Conservation (phyloP, 2,797 vertebrate genomes). For the Acanthurus tractus region DNA sequence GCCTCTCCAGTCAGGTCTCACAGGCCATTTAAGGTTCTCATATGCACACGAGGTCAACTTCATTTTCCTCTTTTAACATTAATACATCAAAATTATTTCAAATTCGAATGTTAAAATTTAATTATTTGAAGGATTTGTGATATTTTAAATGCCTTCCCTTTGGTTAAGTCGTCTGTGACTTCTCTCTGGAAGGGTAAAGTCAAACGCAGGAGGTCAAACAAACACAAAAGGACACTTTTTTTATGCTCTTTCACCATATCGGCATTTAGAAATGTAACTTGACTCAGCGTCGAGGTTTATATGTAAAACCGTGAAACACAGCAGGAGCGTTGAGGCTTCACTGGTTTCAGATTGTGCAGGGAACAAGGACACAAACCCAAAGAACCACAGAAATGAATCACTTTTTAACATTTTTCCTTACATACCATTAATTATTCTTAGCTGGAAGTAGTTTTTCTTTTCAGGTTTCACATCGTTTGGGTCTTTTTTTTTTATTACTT, state of each 20-base stretch:
- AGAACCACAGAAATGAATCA: background rate
- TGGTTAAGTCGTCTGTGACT: background rate
- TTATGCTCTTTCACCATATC: background rate
- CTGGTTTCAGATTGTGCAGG: slow-evolving; percentile 7
- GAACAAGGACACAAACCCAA: background rate
- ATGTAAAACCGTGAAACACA: slow-evolving; percentile 19
- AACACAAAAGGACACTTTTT: background rate
- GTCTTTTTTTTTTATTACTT: slow-evolving; percentile 1
- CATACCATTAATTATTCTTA: no score
- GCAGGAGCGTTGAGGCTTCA: background rate
- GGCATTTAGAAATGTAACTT: background rate
- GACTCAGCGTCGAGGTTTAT: slow-evolving; percentile 10
- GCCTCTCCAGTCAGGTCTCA: no score
- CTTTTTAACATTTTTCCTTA: no score
- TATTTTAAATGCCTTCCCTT: background rate
- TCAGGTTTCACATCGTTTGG: background rate
- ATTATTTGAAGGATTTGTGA: no score
- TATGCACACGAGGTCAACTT: no score
- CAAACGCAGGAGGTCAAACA: background rate
- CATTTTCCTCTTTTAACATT: no score
- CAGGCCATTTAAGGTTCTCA: no score
- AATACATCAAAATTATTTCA: no score
- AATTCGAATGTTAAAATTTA: no score
- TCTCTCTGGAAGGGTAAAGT: background rate
- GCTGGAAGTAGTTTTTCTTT: background rate